These are phyloP conservation scores for Phocides pigmalion DNA, from an alignment of 1,140 invertebrate species.

Conservation along the genomic window DNA sequence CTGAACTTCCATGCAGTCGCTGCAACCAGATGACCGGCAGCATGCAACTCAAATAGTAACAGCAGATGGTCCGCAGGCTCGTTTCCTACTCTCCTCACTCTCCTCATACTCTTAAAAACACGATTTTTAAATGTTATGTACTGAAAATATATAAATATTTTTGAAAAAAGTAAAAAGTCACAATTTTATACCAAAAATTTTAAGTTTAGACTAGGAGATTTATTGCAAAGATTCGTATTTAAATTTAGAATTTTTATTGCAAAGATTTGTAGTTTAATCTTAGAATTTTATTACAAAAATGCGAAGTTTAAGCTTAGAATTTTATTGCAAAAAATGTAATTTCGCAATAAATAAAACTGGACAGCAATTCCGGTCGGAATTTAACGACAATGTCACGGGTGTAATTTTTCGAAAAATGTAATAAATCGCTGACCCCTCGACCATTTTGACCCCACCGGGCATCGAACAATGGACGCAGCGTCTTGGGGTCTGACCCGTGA, in stretches of 20 bases:
- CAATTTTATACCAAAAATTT: background rate
- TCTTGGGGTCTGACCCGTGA: constrained; percentile 75
- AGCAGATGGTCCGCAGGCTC: too few relatives aligned
- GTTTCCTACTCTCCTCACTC: too few relatives aligned
- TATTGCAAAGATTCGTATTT: background rate
- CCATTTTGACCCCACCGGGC: constrained; percentile 71
- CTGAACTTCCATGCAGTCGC: too few relatives aligned
- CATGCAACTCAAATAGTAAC: too few relatives aligned
- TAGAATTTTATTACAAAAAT: too few relatives aligned
- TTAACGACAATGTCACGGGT: constrained; percentile 64
- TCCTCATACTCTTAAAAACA: too few relatives aligned
- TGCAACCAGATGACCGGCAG: too few relatives aligned
- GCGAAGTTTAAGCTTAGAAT: too few relatives aligned
- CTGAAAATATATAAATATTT: too few relatives aligned
- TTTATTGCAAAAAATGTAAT: background rate
- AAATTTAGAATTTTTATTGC: background rate
- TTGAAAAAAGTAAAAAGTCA: too few relatives aligned
- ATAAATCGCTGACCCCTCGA: constrained; percentile 76
- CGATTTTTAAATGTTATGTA: too few relatives aligned
- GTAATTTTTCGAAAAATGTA: constrained; percentile 64
- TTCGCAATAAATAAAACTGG: background rate
- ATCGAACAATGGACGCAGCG: constrained; percentile 54
- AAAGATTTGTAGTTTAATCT: too few relatives aligned
- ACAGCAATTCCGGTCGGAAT: constrained; percentile 41
- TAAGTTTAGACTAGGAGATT: background rate